Percentiles rank a stretch among this genome's conserved stretches.
Evolutionary conservation across 2,797 vertebrate genomes (phyloP).

Genomic region (Nyctibius grandis): DNA sequence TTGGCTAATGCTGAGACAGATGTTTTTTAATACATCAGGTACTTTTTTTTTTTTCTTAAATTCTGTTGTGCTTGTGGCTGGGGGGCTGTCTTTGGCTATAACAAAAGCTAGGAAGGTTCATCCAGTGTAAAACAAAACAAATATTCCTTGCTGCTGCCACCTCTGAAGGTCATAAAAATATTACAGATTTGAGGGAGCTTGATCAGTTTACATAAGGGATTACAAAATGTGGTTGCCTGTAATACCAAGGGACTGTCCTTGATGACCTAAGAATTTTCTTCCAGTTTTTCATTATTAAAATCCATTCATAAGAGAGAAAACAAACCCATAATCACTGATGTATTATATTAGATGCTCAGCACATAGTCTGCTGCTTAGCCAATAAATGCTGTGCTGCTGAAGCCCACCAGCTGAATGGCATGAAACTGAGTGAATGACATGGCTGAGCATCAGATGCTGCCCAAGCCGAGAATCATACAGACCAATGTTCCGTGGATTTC

Average conservation of each 20-base stretch:
- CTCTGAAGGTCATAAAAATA: slow-evolving; percentile 47
- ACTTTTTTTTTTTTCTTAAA: not conserved
- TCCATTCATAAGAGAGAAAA: not conserved
- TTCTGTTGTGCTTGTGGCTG: not conserved
- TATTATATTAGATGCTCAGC: not conserved
- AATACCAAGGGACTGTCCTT: not conserved
- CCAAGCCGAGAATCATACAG: not conserved
- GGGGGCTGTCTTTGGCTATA: not conserved
- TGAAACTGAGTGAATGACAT: not conserved
- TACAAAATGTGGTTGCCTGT: not conserved
- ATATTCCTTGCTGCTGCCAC: not conserved
- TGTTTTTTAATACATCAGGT: not conserved
- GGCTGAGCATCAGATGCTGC: not conserved
- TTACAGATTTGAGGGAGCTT: not conserved
- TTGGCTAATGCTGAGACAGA: not conserved
- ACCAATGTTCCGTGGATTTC: not conserved
- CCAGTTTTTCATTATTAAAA: not conserved
- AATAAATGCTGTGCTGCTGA: not conserved
- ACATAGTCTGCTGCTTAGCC: not conserved
- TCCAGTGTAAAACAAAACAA: not conserved
- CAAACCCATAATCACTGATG: not conserved
- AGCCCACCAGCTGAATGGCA: not conserved
- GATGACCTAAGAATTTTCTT: not conserved
- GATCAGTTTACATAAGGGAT: slow-evolving; percentile 13
- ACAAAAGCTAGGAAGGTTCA: not conserved